Evolutionary conservation across 30 jellyfish, hydroid and myxozoan species (phyloP), one percentile per base, ranked within the genome.

Genomic region (Pelagia noctiluca): DNA sequence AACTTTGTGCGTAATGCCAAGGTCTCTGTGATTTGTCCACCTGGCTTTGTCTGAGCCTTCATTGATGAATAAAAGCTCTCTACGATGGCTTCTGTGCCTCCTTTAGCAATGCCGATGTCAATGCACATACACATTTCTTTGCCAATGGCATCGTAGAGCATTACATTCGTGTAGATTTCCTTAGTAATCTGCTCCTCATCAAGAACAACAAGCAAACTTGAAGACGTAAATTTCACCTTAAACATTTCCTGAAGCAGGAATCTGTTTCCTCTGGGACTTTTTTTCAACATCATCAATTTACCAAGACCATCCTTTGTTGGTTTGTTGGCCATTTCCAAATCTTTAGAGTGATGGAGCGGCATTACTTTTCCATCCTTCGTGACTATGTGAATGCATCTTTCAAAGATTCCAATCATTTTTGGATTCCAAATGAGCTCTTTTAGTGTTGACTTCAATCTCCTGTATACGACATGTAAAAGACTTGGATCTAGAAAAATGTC

Each of bases 1-100:
- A 73, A 22, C 25, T 73, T 73, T 1, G 85, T 73, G 31, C 85
- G 24, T 33, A 73, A 8, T 4, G 75, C 85, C 57, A 73, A 35
- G 35, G 35, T 73, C 26, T 50, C 35, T 5, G 46, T 70, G 37
- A n/a, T 25, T 29, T 70, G 82, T 29, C 82, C 65, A 13, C 82
- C 82, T 16, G 36, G 30, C 82, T 35, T 70, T 0, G 82, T 37
- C 66, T 70, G 68, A 7, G 82, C 32, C 53, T 70, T 70, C 82
- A 70, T 70, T 18, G 82, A 70, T 19, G 82, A 70, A 37, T 70
- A 70, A 37, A 70, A 70, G 53, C 82, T 70, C 37, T 70, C 82
- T 1, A 70, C 65, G 0, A 70, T 16, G 0, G 82, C 23, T 23
- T 70, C 65, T 0, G 82, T 70, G 10, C 65, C 82, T 32, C 82